Base-by-base conservation (phyloP, 2,797 vertebrate genomes). In the Crypturellus tataupa region DNA sequence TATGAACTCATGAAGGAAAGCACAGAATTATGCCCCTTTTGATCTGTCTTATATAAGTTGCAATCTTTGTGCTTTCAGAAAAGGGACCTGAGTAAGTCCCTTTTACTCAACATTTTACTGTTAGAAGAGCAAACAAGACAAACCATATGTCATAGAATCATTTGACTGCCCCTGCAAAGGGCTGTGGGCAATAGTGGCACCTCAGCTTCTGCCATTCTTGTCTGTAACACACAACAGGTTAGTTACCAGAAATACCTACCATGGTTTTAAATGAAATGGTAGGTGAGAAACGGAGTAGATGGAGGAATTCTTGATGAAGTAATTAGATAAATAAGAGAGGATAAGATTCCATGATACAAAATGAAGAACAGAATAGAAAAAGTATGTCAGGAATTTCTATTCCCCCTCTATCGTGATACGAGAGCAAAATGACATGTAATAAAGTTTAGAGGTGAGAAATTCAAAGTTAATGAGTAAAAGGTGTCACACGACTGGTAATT, bases 401-500 rank as follows among this genome's bases (percentile, higher is more conserved):
- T 89, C 60, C 92, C 59, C 53, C 46, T 85, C 25, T 95, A 67
- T 94, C 3, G 2, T 95, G 95, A 92, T 2, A 46, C 56, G 92
- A 92, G 80, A 92, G 87, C 64, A 81, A 92, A 91, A 92, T 89
- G 29, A 79, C 85, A 84, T 70, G 63, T 63, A 92, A 29, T 63
- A 42, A 89, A 93, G 87, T 95, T 96, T 87, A 95, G 87, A 95
- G 94, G 87, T 87, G 77, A 92, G 73, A 95, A 95, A 92, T 84
- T 91, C 91, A 95, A 86, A 95, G 73, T 86, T 80, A 70, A 71
- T 80, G 56, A 91, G 64, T 31, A 31, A 94, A 84, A 53, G 37
- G 73, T 92, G 77, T 93, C 59, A 49, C 35, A 37, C 79, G 89
- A 87, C 63, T 0, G 1, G 73, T 87, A 92, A 84, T 95, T 96